These are phyloP conservation scores for Molossus alvarezi DNA, from an alignment of 2,797 vertebrate species.

Conservation along the genomic window DNA sequence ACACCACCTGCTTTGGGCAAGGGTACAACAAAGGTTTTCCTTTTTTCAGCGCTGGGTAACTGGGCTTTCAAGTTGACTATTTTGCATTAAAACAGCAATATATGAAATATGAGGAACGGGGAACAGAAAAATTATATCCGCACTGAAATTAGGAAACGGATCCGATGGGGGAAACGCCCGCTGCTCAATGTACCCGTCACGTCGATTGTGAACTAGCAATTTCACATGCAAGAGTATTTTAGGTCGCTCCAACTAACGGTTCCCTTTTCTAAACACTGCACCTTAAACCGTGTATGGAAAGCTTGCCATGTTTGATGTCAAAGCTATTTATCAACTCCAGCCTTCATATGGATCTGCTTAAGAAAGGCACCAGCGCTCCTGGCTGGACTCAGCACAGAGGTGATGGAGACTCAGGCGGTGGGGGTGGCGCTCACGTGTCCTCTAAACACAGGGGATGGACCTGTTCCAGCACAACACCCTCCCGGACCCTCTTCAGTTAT, in stretches of 20 bases:
- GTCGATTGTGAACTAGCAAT: constrained; percentile 58
- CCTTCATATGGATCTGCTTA: constrained; percentile 69
- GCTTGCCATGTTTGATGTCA: not conserved
- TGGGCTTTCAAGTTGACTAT: constrained; percentile 85
- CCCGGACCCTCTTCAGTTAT: constrained; percentile 81
- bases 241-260: constrained; percentile 54
- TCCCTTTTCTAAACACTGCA: not conserved
- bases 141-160: constrained; percentile 79
- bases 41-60: constrained; percentile 83
- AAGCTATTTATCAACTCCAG: constrained; percentile 41
- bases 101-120: constrained; percentile 60
- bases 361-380: constrained; percentile 61
- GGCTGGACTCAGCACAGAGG: constrained; percentile 42
- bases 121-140: constrained; percentile 78
- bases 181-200: constrained; percentile 75
- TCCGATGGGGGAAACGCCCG: constrained; percentile 42
- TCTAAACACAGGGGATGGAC: constrained; percentile 67
- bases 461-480: constrained; percentile 76
- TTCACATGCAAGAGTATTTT: constrained; percentile 60
- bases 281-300: constrained; percentile 20
- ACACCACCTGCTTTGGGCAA: constrained; percentile 97
- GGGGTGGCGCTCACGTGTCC: constrained; percentile 68
- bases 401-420: constrained; percentile 68
- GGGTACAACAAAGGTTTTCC: constrained; percentile 94
- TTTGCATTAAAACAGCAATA: constrained; percentile 85